These are phyloP conservation scores for Andrena hattorfiana DNA, from an alignment of 2,888 invertebrate genomes.

Conservation along the genomic window DNA sequence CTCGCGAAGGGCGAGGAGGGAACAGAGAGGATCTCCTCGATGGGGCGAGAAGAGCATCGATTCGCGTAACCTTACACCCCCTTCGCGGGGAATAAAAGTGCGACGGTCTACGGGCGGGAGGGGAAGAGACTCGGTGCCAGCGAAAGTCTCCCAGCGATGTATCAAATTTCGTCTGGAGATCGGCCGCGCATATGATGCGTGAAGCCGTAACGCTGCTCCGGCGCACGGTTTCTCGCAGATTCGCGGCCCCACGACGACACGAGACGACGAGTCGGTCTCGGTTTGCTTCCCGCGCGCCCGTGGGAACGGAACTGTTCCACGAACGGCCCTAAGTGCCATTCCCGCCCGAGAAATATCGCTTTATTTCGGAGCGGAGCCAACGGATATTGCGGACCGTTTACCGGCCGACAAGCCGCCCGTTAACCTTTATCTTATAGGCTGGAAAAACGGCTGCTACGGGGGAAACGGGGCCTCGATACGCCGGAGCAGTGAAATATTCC, in stretches of 20 bases:
- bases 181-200: conserved; percentile 60
- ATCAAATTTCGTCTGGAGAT: conserved; percentile 66
- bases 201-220: conserved; percentile 66
- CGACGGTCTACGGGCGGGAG: background rate
- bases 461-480: conserved; percentile 17
- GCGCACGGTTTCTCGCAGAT: background rate
- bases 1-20: background rate
- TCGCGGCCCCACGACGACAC: conserved; percentile 7
- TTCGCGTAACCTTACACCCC: conserved; percentile 30
- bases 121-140: background rate
- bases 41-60: conserved; percentile 3
- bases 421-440: conserved; percentile 56
- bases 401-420: conserved; percentile 48
- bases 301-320: conserved; percentile 48
- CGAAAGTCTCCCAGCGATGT: conserved; percentile 38
- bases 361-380: conserved; percentile 62
- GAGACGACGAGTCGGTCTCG: conserved; percentile 7
- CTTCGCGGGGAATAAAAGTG: conserved; percentile 13
- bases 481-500: conserved; percentile 48
- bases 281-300: conserved; percentile 29
- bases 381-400: conserved; percentile 63
- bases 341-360: conserved; percentile 44
- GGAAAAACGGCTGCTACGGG: background rate
- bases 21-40: too few species aligned
- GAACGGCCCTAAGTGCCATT: conserved; percentile 27